Evolutionary conservation across 2,113 vertebrate species (phyloP).

Genomic region (Hippolais icterina): DNA sequence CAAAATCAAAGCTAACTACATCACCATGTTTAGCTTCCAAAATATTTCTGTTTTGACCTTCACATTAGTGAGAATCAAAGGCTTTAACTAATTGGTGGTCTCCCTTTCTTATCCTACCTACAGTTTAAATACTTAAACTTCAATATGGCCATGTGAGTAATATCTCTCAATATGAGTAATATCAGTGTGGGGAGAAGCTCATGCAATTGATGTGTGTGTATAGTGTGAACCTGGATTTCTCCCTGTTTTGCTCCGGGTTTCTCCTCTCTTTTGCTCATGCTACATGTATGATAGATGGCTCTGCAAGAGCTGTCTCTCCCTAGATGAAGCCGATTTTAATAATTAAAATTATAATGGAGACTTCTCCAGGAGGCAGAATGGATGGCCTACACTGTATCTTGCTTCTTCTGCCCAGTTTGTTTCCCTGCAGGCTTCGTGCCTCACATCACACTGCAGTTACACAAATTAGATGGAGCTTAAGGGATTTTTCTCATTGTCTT

Average conservation of each 20-base stretch:
- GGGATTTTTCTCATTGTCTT: background rate
- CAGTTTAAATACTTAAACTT: background rate
- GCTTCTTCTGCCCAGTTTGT: background rate
- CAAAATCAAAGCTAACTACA: background rate
- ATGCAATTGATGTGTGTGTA: background rate
- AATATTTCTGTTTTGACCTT: background rate
- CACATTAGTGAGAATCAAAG: background rate
- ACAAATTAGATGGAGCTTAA: background rate
- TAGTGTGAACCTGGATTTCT: background rate
- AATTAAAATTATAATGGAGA: background rate
- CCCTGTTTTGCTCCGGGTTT: background rate
- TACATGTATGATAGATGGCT: background rate
- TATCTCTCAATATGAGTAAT: background rate
- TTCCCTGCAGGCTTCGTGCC: background rate
- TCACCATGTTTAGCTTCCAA: background rate
- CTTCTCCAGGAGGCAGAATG: background rate
- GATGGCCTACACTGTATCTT: background rate
- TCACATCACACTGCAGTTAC: background rate
- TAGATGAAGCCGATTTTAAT: background rate
- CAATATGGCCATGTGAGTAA: fast-evolving
- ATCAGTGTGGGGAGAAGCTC: background rate
- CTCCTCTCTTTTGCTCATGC: background rate
- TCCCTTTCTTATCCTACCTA: background rate
- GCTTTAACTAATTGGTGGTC: background rate
- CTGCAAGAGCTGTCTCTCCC: background rate